Evolutionary conservation across 2,113 vertebrate species (phyloP).

Genomic region (Apteryx owenii): DNA sequence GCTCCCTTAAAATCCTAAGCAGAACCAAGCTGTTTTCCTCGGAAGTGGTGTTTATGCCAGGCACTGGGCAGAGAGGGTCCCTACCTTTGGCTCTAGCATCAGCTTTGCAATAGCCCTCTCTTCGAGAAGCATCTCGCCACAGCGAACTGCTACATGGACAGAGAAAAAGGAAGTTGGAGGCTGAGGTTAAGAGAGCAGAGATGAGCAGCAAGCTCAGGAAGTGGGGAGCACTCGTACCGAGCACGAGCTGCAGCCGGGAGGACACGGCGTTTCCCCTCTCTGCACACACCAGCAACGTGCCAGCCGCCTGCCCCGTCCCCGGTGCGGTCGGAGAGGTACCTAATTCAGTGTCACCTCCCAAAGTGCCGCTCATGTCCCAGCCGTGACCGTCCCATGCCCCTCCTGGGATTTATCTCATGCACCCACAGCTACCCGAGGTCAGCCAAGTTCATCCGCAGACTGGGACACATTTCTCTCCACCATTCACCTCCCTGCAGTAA

Average conservation of each 20-base stretch:
- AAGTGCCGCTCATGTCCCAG: background rate
- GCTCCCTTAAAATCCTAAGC: fast-evolving
- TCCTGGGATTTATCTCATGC: background rate
- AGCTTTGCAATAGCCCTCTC: too few relatives aligned
- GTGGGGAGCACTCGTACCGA: background rate
- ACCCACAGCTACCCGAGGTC: background rate
- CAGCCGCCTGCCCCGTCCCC: background rate
- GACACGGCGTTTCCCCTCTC: fast-evolving
- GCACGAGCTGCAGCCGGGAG: fast-evolving
- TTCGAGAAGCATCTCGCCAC: background rate
- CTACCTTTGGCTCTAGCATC: fast-evolving
- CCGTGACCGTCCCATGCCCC: background rate
- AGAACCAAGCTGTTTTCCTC: background rate
- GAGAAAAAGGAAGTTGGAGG: background rate
- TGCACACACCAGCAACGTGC: background rate
- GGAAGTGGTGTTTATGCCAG: too few relatives aligned
- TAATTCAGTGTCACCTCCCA: background rate
- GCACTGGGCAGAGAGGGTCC: background rate
- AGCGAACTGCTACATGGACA: background rate
- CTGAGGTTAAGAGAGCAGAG: background rate
- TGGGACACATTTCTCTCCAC: background rate
- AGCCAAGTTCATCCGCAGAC: background rate
- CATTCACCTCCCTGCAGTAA: background rate
- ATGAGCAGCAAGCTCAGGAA: fast-evolving
- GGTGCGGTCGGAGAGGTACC: background rate